Percentiles rank a stretch among this genome's conserved stretches.
phyloP scores from a whole-genome alignment of 2,797 vertebrate genomes.

The Paguma larvata region DNA sequence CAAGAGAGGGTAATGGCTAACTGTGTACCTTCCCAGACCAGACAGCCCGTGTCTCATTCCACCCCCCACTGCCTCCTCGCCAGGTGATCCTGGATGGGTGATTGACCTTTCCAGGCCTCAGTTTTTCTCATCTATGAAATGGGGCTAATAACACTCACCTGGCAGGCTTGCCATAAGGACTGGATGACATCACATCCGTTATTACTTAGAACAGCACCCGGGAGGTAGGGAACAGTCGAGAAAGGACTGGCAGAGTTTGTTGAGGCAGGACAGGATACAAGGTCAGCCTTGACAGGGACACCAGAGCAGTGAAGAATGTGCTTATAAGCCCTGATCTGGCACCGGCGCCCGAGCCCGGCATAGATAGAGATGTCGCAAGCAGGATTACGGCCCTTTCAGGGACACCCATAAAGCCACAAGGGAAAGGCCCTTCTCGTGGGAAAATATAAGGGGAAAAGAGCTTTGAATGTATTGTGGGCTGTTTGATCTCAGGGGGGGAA shows the following conservation, averaged over 20 bases:
- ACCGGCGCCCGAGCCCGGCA: neutral
- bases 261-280: neutral
- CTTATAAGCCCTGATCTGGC: fast-evolving
- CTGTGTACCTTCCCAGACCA: neutral
- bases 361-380: conserved; percentile 25
- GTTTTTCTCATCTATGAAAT: neutral
- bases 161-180: neutral
- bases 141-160: neutral
- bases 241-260: neutral
- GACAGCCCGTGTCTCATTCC: neutral
- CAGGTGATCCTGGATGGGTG: neutral
- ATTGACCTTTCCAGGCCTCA: neutral
- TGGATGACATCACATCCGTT: neutral
- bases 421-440: conserved; percentile 50
- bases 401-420: conserved; percentile 48
- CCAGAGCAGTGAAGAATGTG: neutral
- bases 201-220: neutral
- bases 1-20: neutral
- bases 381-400: conserved; percentile 52
- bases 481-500: conserved; percentile 48
- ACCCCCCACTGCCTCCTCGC: neutral
- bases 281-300: neutral
- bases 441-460: conserved; percentile 45
- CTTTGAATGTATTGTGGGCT: neutral
- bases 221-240: neutral